Evolutionary conservation across 2,888 invertebrate species (phyloP).

Genomic region (Clusia tigrina): DNA sequence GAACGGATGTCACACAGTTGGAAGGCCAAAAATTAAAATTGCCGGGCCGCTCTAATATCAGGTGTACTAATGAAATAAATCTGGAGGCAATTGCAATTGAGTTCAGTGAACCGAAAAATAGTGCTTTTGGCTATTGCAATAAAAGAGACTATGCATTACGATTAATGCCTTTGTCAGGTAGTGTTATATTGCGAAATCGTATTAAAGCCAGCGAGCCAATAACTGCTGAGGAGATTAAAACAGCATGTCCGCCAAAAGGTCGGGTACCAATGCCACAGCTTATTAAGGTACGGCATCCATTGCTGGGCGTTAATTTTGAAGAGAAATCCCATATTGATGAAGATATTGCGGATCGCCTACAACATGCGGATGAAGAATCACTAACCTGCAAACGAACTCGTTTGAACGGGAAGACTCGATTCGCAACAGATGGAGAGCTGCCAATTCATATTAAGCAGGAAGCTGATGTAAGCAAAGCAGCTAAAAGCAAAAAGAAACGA

Average conservation of each 20-base stretch:
- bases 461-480: not conserved
- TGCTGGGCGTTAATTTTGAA: slow-evolving; percentile 45
- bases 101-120: slow-evolving; percentile 29
- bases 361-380: slow-evolving; percentile 35
- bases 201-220: slow-evolving; percentile 35
- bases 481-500: slow-evolving; percentile 26
- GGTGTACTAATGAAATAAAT: slow-evolving; percentile 31
- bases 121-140: slow-evolving; percentile 41
- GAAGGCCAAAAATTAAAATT: slow-evolving; percentile 45
- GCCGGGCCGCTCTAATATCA: slow-evolving; percentile 46
- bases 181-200: slow-evolving; percentile 43
- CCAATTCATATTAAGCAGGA: slow-evolving; percentile 32
- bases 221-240: slow-evolving; percentile 31
- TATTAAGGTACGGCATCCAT: slow-evolving; percentile 48
- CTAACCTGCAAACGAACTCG: too few species aligned
- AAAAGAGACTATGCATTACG: slow-evolving; percentile 41
- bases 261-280: slow-evolving; percentile 41
- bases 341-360: slow-evolving; percentile 36
- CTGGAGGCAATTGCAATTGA: slow-evolving; percentile 45
- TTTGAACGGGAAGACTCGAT: slow-evolving; percentile 11
- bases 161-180: slow-evolving; percentile 43
- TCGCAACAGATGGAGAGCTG: not conserved
- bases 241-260: slow-evolving; percentile 21
- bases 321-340: slow-evolving; percentile 37
- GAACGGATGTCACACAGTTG: slow-evolving; percentile 35